Base-by-base conservation (phyloP, 2,888 invertebrate genomes). In the Candidula unifasciata region DNA sequence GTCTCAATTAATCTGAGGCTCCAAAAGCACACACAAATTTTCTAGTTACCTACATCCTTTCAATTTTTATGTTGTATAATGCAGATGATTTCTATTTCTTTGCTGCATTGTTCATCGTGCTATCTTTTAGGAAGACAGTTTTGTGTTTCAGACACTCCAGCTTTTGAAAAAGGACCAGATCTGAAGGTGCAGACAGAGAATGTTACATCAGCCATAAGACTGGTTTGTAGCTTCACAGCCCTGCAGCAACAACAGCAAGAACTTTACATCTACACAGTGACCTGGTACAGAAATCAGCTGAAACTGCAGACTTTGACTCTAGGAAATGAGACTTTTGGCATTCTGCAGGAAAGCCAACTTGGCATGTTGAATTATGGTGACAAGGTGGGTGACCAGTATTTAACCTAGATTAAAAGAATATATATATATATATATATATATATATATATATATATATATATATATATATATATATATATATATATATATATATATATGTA, bases 181-280 rank as follows among this genome's bases (percentile, higher is more conserved):
- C 24, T 90, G 57, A 64, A 44, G 64, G 73, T 87, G 10, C 44
- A 54, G 6, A 80, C 84, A 2, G 77, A 86, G 27, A 81, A 76
- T 18, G 82, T 79, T 8, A 86, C 77, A 13, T 82, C 83, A 16
- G 76, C 80, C 8, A 64, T 85, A 5, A 83, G 24, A 1, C 85
- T 90, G 57, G 16, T 68, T 10, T 90, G 90, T 84, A 44, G 74
- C 27, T 89, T 90, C 81, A 69, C 84, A 24, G 80, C 80, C 54
- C 16, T 84, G 33, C 44, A 76, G n/a, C 80, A 82, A 44, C 83
- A 88, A 35, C 79, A 82, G 3, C 33, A 33, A 3, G 84, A 86
- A 27, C 74, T 73, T 21, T 76, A 88, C 2, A 66, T 85, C 30
- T 90, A 90, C 74, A 78, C 71, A 24, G 87, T 89, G 0, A 27